Base-by-base conservation (phyloP, 2,888 invertebrate species). In the Drosophila putrida region DNA sequence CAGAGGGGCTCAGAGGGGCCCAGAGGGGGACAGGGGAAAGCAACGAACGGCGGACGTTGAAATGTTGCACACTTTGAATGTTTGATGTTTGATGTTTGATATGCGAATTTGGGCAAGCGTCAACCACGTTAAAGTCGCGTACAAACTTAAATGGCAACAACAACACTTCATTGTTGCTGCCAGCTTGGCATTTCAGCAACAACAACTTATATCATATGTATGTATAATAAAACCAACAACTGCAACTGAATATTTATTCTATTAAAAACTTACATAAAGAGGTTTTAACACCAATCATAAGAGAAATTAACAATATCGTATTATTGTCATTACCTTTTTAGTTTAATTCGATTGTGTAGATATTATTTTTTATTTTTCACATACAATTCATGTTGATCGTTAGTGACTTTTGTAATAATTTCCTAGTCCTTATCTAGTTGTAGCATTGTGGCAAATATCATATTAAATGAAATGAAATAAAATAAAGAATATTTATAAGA, bases 61-160 rank as follows among this genome's bases (percentile, higher is more conserved):
- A 84, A 87, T 79, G 88, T 78, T 83, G 85, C 73, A 67, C 73
- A 85, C 75, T 78, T 83, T 85, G 75, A 77, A 57, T 57, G 76
- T 61, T 76, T 81, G 87, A 87, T 88, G 75, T 71, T 71, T 74
- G 80, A 80, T 80, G 86, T 71, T 65, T 79, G 84, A 85, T 85
- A 85, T 85, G 84, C 84, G 79, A 71, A 86, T 88, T 85, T 85
- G 88, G 84, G 77, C 80, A 85, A 78, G 81, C 86, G 81, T 79
- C 80, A 83, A 53, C 60, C 65, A 71, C 64, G 36, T 46, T 47
- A 31, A 49, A 71, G 62, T 68, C 65, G 57, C 68, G 28, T 43
- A 63, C 57, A 50, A 69, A 66, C 78, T 49, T 68, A 77, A 78
- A 76, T 73, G 75, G 75, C 70, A 68, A 69, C 75, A 71, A 65